Evolutionary conservation across 2,888 invertebrate genomes (phyloP).

Genomic region (Poecilobothrus nobilitatus): DNA sequence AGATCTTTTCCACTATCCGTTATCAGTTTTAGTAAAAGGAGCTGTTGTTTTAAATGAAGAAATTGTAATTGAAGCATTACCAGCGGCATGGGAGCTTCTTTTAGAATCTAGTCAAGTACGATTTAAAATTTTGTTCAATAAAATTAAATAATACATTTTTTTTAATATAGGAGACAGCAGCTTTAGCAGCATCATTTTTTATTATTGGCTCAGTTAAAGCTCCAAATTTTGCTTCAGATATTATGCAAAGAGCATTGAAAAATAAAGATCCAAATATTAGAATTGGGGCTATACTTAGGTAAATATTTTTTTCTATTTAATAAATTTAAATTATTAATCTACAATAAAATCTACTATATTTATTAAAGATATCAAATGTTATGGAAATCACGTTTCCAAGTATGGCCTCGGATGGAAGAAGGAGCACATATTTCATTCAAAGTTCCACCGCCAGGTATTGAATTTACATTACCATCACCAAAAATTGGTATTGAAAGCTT

Average conservation of each 20-base stretch:
- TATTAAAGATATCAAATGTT: conserved; percentile 72
- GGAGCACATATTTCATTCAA: conserved; percentile 92
- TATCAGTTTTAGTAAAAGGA: conserved; percentile 80
- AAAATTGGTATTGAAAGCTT: conserved; percentile 94
- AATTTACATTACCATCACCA: conserved; percentile 97
- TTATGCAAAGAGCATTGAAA: conserved; percentile 82
- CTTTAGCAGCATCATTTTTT: conserved; percentile 80
- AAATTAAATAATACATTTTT: not conserved
- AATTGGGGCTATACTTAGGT: conserved; percentile 72
- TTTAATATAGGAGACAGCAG: conserved; percentile 60
- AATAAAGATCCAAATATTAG: conserved; percentile 74
- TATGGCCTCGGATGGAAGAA: conserved; percentile 99
- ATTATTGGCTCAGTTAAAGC: conserved; percentile 88
- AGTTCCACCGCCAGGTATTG: conserved; percentile 97
- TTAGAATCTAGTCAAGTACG: conserved; percentile 66
- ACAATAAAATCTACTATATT: not conserved
- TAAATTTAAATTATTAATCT: not conserved
- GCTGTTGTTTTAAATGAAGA: conserved; percentile 83
- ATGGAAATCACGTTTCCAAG: conserved; percentile 95
- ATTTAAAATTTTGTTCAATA: not conserved
- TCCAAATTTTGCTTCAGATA: conserved; percentile 77
- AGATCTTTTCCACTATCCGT: conserved; percentile 80
- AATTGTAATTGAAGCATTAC: conserved; percentile 76
- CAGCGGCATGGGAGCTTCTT: conserved; percentile 91
- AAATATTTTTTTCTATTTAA: conserved; percentile 16